Evolutionary conservation across 2,888 invertebrate genomes (phyloP).

Genomic region (Aphidius colemani): DNA sequence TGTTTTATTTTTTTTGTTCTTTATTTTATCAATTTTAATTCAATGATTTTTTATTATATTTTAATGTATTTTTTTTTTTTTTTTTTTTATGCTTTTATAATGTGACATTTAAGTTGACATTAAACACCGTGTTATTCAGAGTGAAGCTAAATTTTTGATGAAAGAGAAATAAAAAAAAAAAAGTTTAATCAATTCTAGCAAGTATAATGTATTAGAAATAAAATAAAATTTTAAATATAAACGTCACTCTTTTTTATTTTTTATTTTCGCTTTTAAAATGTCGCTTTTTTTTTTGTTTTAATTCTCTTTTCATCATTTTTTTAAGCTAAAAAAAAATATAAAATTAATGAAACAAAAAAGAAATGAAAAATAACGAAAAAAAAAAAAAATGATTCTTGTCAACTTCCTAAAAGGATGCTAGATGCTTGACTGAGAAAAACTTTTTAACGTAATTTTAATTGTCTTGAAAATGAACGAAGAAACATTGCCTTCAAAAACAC

Average conservation of each 20-base stretch:
- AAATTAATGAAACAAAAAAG: no score
- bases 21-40: neutral
- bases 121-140: slow-evolving; percentile 34
- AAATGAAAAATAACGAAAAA: no score
- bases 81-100: slow-evolving; percentile 27
- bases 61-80: slow-evolving; percentile 27
- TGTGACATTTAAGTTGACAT: slow-evolving; percentile 37
- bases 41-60: slow-evolving; percentile 26
- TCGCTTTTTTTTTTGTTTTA: slow-evolving; percentile 20
- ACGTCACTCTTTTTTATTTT: slow-evolving; percentile 10
- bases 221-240: slow-evolving; percentile 18
- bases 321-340: neutral
- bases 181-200: neutral
- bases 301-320: slow-evolving; percentile 14
- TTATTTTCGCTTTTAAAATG: slow-evolving; percentile 25
- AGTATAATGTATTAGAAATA: slow-evolving; percentile 1
- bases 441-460: slow-evolving; percentile 15
- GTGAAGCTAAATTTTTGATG: slow-evolving; percentile 8
- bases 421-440: neutral
- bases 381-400: no score
- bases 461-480: neutral
- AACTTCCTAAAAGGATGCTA: no score
- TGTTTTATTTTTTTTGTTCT: no score
- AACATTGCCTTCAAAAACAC: neutral
- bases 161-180: neutral